Base-by-base conservation (phyloP, 2,113 vertebrate genomes). In the Urocolius indicus region DNA sequence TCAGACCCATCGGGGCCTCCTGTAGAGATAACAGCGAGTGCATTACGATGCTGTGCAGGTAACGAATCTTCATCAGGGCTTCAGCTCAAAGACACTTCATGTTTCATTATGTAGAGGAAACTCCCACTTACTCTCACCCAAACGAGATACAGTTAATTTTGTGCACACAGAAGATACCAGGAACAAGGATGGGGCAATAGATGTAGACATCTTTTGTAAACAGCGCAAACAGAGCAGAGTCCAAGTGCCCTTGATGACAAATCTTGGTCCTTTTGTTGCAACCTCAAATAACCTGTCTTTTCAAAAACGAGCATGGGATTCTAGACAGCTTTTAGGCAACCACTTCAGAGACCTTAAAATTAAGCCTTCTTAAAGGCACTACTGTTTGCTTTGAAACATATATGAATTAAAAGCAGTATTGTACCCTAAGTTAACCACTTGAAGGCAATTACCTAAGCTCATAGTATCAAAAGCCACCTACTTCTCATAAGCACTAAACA, bases 31-130 rank as follows among this genome's bases (percentile, higher is more conserved):
- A 97, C 59, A 97, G 94, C 4, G 98, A 98, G 52, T 98, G 98
- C 36, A 52, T 96, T 48, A 98, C 98, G 0, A 96, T 93, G 96
- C 93, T 98, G 2, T 98, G 98, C 98, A 98, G 98, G 98, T 98
- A 98, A 83, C 66, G 3, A 1, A 27, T 3, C 83, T 68, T 4
- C 1, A 6, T 2, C 30, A 0, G 2, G 0, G 2, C 1, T 8
- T 16, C 5, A 45, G 36, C 54, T 62, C 34, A 6, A 49, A 5
- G 0, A n/a, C 20, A 2, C 63, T 29, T 4, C 8, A 0, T 4
- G 1, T 4, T 16, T 0, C 4, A 5, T 26, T 13, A 23, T 4
- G 22, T 3, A 58, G 24, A 30, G 49, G 20, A 49, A 11, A 13
- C 20, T 79, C 67, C 71, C 18, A 4, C 41, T 34, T 32, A 14